Evolutionary conservation across 2,113 vertebrate species (phyloP).

Genomic region (Ochotona curzoniae): DNA sequence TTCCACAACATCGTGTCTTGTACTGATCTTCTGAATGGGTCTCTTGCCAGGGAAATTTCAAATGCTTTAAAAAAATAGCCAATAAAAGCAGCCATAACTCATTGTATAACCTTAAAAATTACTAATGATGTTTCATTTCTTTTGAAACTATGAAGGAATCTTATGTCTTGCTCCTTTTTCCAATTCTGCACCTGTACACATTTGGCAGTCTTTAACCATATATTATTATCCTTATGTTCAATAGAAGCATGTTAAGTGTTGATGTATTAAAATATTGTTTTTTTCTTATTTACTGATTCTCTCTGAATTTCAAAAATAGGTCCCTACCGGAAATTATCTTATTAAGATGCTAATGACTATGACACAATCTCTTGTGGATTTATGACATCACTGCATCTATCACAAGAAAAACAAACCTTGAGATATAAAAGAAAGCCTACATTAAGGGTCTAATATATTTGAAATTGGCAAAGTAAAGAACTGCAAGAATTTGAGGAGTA

Average conservation of each 20-base stretch:
- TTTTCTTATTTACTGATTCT: conserved; percentile 5
- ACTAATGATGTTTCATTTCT: not conserved
- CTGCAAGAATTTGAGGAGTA: not conserved
- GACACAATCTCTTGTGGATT: not conserved
- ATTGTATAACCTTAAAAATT: conserved; percentile 23
- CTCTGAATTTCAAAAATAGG: not conserved
- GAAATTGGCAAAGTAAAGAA: not conserved
- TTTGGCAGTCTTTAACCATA: conserved; percentile 32
- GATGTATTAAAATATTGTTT: not conserved
- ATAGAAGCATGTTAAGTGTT: not conserved
- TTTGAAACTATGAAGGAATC: conserved; percentile 50
- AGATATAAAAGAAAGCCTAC: not conserved
- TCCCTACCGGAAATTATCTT: conserved; percentile 7
- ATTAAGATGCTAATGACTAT: not conserved
- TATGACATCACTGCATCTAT: not conserved
- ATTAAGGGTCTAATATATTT: not conserved
- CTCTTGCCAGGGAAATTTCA: not conserved
- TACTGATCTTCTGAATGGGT: not conserved
- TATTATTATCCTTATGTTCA: not conserved
- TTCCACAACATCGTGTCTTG: not conserved
- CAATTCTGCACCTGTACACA: not conserved
- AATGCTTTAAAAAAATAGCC: not conserved
- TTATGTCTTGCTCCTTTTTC: conserved; percentile 22
- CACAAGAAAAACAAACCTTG: conserved; percentile 25
- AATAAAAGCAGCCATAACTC: not conserved